Base-by-base conservation (phyloP, 1,140 invertebrate species). In the Cotesia glomerata region DNA sequence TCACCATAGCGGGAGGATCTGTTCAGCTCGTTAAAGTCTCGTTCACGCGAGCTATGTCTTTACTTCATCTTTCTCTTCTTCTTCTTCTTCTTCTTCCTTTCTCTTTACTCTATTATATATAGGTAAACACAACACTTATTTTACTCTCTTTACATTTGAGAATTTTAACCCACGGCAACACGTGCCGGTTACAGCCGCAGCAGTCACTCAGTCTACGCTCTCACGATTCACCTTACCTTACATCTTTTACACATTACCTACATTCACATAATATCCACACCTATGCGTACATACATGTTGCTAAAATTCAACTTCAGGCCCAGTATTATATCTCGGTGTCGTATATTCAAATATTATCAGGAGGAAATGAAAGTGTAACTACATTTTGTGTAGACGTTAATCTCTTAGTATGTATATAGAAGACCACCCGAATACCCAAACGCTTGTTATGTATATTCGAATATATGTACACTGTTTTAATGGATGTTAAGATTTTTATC, bases 101-200 rank as follows among this genome's bases (percentile, higher is more conserved):
- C 39, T 39, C 39, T 5, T 11, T 11, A 45, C 11, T 45, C 39
- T 45, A 45, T 45, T 45, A 45, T 45, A 45, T 45, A 8, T 45
- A 45, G 39, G 39, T 45, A 45, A 5, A 45, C 11, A 45, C 39
- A 3, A 45, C 13, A 16, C 34, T 65, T 35, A 45, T 65, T 65
- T 18, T 39, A 39, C 36, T 45, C 36, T 65, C 63, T 35, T 63
- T 34, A n/a, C 26, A 26, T 34, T 18, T 3, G 7, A 56, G 14
- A 35, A 62, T 71, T 49, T 71, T 71, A 71, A 71, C 36, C 69
- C 58, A 62, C 39, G 69, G 69, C 58, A 62, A 77, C 75, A 69
- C 72, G 76, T 68, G 70, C 73, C 74, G 72, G 63, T 78, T 49
- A 63, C 56, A 51, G 45, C 62, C 32, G 45, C 45, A 34, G 18